Percentiles rank a stretch among this genome's conserved stretches.
phyloP scores from a whole-genome alignment of 1,140 invertebrate species.

The Magallana gigas region DNA sequence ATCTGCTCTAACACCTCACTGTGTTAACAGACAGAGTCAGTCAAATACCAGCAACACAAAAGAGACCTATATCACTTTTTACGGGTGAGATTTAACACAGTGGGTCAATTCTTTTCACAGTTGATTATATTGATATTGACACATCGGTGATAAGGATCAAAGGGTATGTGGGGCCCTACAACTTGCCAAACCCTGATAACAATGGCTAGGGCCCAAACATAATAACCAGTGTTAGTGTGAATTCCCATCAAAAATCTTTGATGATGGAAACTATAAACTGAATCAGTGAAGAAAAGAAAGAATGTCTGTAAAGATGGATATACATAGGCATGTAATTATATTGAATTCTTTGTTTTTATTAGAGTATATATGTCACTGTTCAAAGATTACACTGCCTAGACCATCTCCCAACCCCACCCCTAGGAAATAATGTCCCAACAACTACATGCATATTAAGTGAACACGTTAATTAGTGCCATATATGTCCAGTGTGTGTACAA shows the following conservation, averaged over 20 bases:
- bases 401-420: too few species aligned
- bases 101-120: slow-evolving; percentile 7
- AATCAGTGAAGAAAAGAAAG: background rate
- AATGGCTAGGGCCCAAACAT: background rate
- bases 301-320: too few species aligned
- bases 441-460: too few species aligned
- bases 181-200: background rate
- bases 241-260: background rate
- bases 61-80: slow-evolving; percentile 12
- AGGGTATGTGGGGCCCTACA: background rate
- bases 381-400: background rate
- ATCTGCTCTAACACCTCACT: background rate
- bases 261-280: background rate
- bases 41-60: background rate
- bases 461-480: background rate
- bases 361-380: too few species aligned
- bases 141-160: slow-evolving; percentile 30
- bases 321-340: too few species aligned
- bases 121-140: slow-evolving; percentile 32
- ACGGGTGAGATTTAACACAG: background rate
- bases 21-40: background rate
- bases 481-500: background rate
- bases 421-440: too few species aligned
- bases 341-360: too few species aligned
- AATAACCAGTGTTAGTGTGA: background rate